Conservation (phyloP, 2,888 invertebrate genomes). For the Scaptodrosophila latifasciaeformis region DNA sequence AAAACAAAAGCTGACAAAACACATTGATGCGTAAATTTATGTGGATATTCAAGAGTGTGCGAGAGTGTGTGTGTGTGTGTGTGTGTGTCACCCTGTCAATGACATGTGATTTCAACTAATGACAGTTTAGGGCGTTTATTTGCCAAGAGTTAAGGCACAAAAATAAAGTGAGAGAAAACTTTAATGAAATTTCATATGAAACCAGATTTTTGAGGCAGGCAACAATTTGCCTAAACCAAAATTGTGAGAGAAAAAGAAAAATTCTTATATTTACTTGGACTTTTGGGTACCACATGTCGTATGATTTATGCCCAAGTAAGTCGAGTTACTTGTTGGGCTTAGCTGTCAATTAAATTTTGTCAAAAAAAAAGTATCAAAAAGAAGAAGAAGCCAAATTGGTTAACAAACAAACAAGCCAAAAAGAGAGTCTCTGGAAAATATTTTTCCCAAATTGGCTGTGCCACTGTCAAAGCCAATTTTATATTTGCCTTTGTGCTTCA, state of each 20-base stretch:
- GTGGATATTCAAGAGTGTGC: not conserved
- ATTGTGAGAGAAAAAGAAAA: no score
- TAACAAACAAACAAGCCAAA: no score
- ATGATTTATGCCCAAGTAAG: slow-evolving; percentile 54
- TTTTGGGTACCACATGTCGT: slow-evolving; percentile 38
- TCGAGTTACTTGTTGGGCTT: slow-evolving; percentile 7
- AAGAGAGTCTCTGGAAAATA: no score
- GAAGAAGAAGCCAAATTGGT: slow-evolving; percentile 14
- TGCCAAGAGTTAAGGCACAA: not conserved
- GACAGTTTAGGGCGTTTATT: slow-evolving; percentile 47
- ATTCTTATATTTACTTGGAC: no score
- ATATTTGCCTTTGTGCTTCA: not conserved
- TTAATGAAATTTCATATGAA: slow-evolving; percentile 50
- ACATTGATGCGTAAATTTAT: not conserved
- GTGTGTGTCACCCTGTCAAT: slow-evolving; percentile 43
- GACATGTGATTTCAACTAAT: slow-evolving; percentile 68
- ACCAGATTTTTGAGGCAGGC: slow-evolving; percentile 10
- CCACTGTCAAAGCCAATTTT: no score
- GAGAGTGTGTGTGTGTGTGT: slow-evolving; percentile 11
- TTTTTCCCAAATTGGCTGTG: no score
- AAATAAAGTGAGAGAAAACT: slow-evolving; percentile 17
- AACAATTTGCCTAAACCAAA: no score
- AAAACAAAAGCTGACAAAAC: slow-evolving; percentile 25
- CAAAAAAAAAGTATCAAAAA: slow-evolving; percentile 27
- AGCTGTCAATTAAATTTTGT: slow-evolving; percentile 39